Conservation (phyloP, 2,797 vertebrate species). For the Leptoclinus maculatus region DNA sequence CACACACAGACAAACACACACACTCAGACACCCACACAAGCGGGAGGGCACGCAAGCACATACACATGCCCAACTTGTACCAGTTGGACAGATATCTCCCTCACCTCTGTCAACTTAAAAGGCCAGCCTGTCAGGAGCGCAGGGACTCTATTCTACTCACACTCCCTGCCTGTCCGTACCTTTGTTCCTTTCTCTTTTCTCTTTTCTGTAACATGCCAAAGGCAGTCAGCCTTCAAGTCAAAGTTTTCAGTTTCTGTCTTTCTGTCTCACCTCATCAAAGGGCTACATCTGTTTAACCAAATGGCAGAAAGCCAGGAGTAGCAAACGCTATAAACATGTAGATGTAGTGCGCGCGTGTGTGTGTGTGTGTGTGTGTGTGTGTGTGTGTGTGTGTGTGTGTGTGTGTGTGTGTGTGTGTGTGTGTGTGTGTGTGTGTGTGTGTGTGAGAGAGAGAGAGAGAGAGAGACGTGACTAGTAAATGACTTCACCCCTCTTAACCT, state of each 20-base stretch:
- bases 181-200: slow-evolving; percentile 2
- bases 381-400: not conserved
- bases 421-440: not conserved
- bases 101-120: slow-evolving; percentile 57
- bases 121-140: slow-evolving; percentile 39
- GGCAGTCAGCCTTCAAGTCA: slow-evolving; percentile 8
- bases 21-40: not conserved
- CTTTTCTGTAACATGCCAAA: slow-evolving; percentile 2
- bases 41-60: not conserved
- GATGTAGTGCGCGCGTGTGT: not conserved
- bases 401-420: not conserved
- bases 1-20: slow-evolving; percentile 13
- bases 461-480: slow-evolving; percentile 32
- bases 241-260: not conserved
- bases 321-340: slow-evolving; percentile 27
- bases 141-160: slow-evolving; percentile 25
- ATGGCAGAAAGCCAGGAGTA: slow-evolving; percentile 15
- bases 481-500: slow-evolving; percentile 57
- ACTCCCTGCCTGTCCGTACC: slow-evolving; percentile 4
- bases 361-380: not conserved
- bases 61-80: not conserved
- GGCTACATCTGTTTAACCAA: slow-evolving; percentile 29
- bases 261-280: slow-evolving; percentile 26
- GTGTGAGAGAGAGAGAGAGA: not conserved
- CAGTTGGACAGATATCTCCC: slow-evolving; percentile 50